phyloP scores from a whole-genome alignment of 2,888 invertebrate species.

The Thalpophila matura region DNA sequence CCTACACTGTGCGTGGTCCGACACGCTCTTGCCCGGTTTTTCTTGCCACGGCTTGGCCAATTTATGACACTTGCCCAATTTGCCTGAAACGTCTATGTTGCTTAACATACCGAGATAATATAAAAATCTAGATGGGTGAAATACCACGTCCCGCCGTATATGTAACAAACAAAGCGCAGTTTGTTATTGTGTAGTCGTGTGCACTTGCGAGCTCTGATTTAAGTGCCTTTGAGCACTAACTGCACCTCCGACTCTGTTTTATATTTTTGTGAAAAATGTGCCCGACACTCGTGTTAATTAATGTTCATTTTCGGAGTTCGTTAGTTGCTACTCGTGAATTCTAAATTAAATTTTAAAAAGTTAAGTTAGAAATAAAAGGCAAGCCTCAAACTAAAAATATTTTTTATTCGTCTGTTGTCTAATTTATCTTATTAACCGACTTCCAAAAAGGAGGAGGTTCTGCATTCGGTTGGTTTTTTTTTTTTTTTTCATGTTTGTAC shows the following conservation, averaged over 20 bases:
- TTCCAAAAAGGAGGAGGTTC: too few species aligned
- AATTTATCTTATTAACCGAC: too few species aligned
- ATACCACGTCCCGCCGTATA: slow-evolving; percentile 18
- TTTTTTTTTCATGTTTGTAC: not conserved
- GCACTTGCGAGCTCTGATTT: slow-evolving; percentile 42
- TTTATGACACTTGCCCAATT: too few species aligned
- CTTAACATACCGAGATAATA: too few species aligned
- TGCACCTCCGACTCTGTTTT: slow-evolving; percentile 31
- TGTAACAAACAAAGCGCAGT: slow-evolving; percentile 43
- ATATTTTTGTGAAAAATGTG: slow-evolving; percentile 45
- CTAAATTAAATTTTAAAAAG: slow-evolving; percentile 8
- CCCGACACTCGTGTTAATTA: slow-evolving; percentile 38
- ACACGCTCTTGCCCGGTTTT: too few species aligned
- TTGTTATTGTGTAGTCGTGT: slow-evolving; percentile 41
- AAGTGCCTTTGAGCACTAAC: slow-evolving; percentile 44
- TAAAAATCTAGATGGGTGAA: slow-evolving; percentile 4
- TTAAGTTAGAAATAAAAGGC: not conserved
- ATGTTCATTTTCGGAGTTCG: slow-evolving; percentile 39
- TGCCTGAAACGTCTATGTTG: too few species aligned
- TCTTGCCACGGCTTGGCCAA: too few species aligned
- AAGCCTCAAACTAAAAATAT: not conserved
- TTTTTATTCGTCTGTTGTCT: too few species aligned
- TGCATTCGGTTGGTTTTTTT: not conserved
- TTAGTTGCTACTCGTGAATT: slow-evolving; percentile 5
- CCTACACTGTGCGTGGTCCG: too few species aligned